Conservation (phyloP, 2,797 vertebrate species). For the Podargus strigoides region DNA sequence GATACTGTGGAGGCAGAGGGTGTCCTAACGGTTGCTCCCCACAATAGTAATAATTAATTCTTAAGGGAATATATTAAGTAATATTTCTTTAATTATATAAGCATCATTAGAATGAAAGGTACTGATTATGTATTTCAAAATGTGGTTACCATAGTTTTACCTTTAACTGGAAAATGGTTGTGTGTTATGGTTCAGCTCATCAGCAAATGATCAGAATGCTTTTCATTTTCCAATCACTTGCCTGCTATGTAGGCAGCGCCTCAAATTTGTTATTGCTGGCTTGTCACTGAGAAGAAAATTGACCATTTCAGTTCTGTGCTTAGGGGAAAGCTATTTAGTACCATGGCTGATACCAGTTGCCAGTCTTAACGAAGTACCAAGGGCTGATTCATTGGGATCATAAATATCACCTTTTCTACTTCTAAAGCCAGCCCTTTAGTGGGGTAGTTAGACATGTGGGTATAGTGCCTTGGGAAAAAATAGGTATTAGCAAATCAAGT, state of each 20-base stretch:
- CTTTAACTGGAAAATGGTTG: background rate
- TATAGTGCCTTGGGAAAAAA: background rate
- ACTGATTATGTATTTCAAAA: background rate
- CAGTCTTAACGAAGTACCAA: background rate
- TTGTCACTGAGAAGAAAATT: background rate
- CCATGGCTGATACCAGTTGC: background rate
- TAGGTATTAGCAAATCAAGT: background rate
- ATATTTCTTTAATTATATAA: background rate
- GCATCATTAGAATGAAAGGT: background rate
- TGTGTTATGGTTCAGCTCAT: background rate
- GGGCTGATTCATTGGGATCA: background rate
- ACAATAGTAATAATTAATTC: background rate
- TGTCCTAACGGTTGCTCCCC: background rate
- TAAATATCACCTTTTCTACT: background rate
- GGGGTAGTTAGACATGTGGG: background rate
- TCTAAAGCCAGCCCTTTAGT: background rate
- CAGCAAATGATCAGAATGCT: background rate
- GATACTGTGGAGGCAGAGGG: background rate
- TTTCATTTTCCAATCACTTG: background rate
- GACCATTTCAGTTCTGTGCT: background rate
- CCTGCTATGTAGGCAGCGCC: background rate
- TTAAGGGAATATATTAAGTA: background rate
- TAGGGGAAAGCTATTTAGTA: background rate
- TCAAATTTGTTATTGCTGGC: background rate
- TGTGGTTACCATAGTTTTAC: background rate